Conservation (phyloP, 2,888 invertebrate species). For the Caenorhabditis wallacei region DNA sequence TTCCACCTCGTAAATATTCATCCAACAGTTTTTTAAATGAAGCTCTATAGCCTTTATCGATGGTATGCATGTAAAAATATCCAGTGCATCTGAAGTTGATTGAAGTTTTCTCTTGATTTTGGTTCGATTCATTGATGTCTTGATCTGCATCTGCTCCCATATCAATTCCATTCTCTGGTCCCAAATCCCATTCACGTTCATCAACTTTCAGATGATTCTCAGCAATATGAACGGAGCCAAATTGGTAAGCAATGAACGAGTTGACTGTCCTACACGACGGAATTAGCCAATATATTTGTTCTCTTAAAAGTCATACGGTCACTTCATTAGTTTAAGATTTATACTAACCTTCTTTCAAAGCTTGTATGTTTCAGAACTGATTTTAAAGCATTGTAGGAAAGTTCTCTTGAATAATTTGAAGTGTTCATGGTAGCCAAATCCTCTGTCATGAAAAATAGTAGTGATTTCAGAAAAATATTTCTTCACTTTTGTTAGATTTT, state of each 20-base stretch:
- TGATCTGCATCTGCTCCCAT: no score
- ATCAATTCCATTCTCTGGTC: neutral
- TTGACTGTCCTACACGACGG: neutral
- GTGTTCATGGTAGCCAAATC: no score
- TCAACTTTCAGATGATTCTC: neutral
- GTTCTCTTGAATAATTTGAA: neutral
- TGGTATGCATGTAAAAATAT: neutral
- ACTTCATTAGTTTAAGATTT: neutral
- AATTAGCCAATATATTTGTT: neutral
- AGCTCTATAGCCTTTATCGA: neutral
- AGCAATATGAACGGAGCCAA: neutral
- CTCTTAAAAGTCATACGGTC: neutral
- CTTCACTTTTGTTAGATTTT: no score
- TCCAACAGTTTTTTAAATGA: neutral
- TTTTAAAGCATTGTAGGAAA: conserved; percentile 2
- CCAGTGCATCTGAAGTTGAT: neutral
- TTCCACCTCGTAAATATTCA: conserved; percentile 11
- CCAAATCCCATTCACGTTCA: neutral
- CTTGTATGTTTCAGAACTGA: neutral
- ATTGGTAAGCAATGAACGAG: neutral
- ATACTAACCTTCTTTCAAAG: neutral
- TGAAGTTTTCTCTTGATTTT: neutral
- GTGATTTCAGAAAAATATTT: no score
- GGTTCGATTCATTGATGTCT: no score
- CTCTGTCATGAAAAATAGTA: no score